Percentiles rank a stretch among this genome's conserved stretches.
Evolutionary conservation across 2,888 invertebrate species (phyloP).

Genomic region (Lydus trimaculatus): DNA sequence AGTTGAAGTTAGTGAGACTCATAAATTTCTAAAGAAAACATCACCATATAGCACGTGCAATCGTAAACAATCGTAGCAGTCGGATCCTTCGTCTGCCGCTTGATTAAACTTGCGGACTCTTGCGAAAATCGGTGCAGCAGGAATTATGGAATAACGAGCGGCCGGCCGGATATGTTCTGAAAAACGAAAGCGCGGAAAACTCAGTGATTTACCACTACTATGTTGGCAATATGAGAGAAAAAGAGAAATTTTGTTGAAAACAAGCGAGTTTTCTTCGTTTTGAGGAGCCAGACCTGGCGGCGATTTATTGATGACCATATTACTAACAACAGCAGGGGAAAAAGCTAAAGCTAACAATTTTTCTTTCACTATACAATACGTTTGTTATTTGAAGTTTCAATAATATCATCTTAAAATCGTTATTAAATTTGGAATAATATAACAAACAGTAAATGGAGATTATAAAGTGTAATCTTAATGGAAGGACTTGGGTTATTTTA

Average conservation of each 20-base stretch:
- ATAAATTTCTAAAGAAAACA: constrained; percentile 44
- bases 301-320: neutral
- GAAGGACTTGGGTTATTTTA: constrained; percentile 41
- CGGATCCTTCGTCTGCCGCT: constrained; percentile 41
- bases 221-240: neutral
- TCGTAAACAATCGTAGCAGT: constrained; percentile 26
- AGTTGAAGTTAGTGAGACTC: constrained; percentile 20
- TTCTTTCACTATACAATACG: neutral
- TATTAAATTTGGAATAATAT: constrained; percentile 24
- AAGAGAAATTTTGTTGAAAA: constrained; percentile 11
- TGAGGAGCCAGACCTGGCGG: constrained; percentile 3
- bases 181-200: constrained; percentile 26
- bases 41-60: neutral
- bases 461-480: constrained; percentile 49
- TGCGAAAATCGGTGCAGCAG: constrained; percentile 43
- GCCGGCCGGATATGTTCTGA: constrained; percentile 32
- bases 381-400: neutral
- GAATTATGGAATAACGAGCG: constrained; percentile 41
- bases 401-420: neutral
- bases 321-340: neutral
- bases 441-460: constrained; percentile 41
- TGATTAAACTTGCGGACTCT: constrained; percentile 51
- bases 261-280: constrained; percentile 18
- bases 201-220: constrained; percentile 26
- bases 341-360: neutral